These are phyloP conservation scores for Apotomis turbidana DNA, from an alignment of 2,888 invertebrate species.

Conservation along the genomic window DNA sequence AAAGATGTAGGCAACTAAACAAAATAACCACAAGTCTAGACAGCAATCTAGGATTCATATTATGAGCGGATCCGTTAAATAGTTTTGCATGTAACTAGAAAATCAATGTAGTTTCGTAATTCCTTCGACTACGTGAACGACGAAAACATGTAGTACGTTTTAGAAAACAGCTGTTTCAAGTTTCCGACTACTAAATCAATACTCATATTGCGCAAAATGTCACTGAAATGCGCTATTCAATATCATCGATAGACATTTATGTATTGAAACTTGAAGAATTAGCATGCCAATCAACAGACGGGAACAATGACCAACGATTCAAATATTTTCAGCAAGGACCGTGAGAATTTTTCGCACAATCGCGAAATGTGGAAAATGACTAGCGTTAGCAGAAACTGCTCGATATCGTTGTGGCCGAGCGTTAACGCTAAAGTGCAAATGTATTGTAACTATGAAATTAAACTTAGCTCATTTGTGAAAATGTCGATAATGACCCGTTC, in stretches of 20 bases:
- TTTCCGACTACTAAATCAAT: constrained; percentile 78
- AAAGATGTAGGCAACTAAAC: constrained; percentile 9
- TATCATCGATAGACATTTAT: constrained; percentile 55
- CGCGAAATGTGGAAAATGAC: constrained; percentile 39
- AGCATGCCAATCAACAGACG: constrained; percentile 67
- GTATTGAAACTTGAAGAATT: constrained; percentile 60
- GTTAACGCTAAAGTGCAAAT: constrained; percentile 16
- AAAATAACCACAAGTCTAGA: constrained; percentile 3
- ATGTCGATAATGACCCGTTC: constrained; percentile 66
- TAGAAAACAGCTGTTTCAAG: constrained; percentile 79
- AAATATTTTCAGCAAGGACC: constrained; percentile 55
- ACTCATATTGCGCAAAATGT: constrained; percentile 82
- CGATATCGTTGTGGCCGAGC: constrained; percentile 10
- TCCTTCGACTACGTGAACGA: constrained; percentile 38
- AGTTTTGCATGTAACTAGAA: constrained; percentile 31
- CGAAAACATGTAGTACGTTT: constrained; percentile 47
- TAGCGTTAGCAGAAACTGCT: constrained; percentile 26
- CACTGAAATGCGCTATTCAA: constrained; percentile 74
- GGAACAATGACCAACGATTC: constrained; percentile 69
- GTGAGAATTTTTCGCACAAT: constrained; percentile 52
- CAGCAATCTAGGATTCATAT: background rate
- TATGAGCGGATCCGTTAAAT: background rate
- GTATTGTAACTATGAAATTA: constrained; percentile 42
- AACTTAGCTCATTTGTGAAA: constrained; percentile 58
- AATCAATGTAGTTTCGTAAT: constrained; percentile 47